A percentile compares a stretch with the other conserved stretches of the same genome.
Conservation (phyloP, 2,888 invertebrate genomes). For the Tipula unca region DNA sequence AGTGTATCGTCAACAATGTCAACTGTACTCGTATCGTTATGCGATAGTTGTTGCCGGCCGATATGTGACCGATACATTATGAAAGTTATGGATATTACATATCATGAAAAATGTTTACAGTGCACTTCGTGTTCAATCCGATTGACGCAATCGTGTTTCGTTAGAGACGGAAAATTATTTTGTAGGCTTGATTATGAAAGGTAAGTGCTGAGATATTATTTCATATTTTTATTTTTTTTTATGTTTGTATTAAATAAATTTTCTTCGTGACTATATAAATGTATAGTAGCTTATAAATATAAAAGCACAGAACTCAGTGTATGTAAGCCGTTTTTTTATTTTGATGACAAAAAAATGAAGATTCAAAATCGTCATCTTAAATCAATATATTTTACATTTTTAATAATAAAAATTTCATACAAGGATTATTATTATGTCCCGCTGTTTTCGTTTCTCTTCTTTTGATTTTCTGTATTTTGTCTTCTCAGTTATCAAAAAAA, state of each 20-base stretch:
- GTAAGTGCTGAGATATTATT: constrained; percentile 44
- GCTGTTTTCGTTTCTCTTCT: background rate
- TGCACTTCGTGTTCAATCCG: constrained; percentile 64
- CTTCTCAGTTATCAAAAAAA: background rate
- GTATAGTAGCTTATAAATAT: background rate
- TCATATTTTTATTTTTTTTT: background rate
- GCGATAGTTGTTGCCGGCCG: constrained; percentile 60
- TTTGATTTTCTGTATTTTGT: background rate
- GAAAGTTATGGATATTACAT: constrained; percentile 62
- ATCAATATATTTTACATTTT: background rate
- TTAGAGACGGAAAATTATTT: constrained; percentile 63
- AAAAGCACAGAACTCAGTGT: background rate
- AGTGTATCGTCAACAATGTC: constrained; percentile 22
- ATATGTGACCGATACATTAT: constrained; percentile 69
- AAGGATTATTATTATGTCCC: background rate
- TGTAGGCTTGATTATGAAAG: constrained; percentile 73
- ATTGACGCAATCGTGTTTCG: constrained; percentile 66
- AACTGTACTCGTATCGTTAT: constrained; percentile 34
- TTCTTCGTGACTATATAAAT: background rate
- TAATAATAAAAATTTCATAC: background rate
- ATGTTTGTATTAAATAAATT: background rate
- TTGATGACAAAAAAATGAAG: background rate
- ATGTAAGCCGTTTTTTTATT: background rate
- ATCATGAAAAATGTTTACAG: constrained; percentile 69
- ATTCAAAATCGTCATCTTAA: background rate